A percentile compares a stretch with the other conserved stretches of the same genome.
Evolutionary conservation across 2,113 vertebrate species (phyloP).

Genomic region (Hippocampus barbouri): DNA sequence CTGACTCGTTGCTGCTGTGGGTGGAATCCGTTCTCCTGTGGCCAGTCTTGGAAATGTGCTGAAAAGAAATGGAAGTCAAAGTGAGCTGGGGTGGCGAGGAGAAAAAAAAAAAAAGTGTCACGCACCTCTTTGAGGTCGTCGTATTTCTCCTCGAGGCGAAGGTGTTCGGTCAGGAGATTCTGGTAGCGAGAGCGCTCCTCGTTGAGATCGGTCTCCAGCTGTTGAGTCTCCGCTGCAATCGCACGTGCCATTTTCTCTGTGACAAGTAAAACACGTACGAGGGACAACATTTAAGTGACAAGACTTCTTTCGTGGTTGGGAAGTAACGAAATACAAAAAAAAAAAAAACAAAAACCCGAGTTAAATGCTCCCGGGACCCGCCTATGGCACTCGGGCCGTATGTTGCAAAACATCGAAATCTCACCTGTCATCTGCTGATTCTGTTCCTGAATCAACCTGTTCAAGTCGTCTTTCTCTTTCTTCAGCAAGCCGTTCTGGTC

Average conservation of each 20-base stretch:
- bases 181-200: slow-evolving; percentile 94
- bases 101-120: background rate
- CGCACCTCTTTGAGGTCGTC: slow-evolving; percentile 87
- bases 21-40: slow-evolving; percentile 95
- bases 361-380: background rate
- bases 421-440: slow-evolving; percentile 90
- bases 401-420: background rate
- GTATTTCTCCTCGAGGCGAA: slow-evolving; percentile 90
- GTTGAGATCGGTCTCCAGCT: slow-evolving; percentile 91
- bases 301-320: background rate
- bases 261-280: slow-evolving; percentile 2
- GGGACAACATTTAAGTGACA: background rate
- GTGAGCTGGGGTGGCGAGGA: background rate
- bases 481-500: slow-evolving; percentile 89
- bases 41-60: slow-evolving; percentile 88
- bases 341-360: background rate
- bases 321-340: background rate
- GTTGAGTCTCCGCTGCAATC: slow-evolving; percentile 86
- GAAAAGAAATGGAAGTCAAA: slow-evolving; percentile 8
- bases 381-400: background rate
- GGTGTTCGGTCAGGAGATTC: slow-evolving; percentile 94
- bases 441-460: slow-evolving; percentile 87
- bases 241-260: slow-evolving; percentile 89
- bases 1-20: slow-evolving; percentile 97
- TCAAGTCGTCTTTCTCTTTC: slow-evolving; percentile 90